Conservation (phyloP, 2,888 invertebrate species). For the Imbricaverruca yamaguchii region DNA sequence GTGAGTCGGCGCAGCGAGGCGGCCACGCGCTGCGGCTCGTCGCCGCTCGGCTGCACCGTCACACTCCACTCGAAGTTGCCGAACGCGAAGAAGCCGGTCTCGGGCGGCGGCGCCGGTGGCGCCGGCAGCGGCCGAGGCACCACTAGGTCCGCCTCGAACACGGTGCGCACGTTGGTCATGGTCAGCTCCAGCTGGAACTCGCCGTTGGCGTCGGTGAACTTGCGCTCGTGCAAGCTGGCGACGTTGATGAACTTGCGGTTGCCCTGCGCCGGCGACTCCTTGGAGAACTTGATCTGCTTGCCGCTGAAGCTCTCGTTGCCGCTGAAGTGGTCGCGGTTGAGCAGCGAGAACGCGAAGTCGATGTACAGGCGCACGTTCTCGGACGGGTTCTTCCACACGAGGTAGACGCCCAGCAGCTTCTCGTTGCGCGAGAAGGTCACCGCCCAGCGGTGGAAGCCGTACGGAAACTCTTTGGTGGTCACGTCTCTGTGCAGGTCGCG, state of each 20-base stretch:
- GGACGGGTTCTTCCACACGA: conserved; percentile 67
- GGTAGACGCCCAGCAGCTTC: conserved; percentile 65
- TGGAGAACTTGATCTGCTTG: conserved; percentile 55
- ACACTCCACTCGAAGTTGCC: conserved; percentile 77
- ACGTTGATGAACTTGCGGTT: conserved; percentile 64
- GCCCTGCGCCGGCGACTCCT: conserved; percentile 51
- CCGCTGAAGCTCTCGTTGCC: conserved; percentile 72
- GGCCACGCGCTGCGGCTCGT: conserved; percentile 41
- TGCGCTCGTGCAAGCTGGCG: conserved; percentile 58
- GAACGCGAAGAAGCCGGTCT: conserved; percentile 64
- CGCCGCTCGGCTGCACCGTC: conserved; percentile 52
- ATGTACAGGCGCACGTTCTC: conserved; percentile 67
- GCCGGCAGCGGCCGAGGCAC: conserved; percentile 49
- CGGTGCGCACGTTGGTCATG: conserved; percentile 63
- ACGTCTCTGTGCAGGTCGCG: conserved; percentile 70
- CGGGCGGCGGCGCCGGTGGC: conserved; percentile 36
- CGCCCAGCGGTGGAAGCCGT: conserved; percentile 74
- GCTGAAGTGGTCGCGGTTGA: conserved; percentile 73
- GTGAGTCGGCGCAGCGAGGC: conserved; percentile 58
- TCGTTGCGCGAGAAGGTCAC: conserved; percentile 69
- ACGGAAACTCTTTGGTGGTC: conserved; percentile 71
- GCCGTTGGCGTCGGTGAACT: conserved; percentile 69
- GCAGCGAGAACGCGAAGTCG: conserved; percentile 70
- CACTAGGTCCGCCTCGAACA: conserved; percentile 62
- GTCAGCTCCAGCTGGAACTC: conserved; percentile 71